Base-by-base conservation (phyloP, 2,888 invertebrate species). In the Stomorhina lunata region DNA sequence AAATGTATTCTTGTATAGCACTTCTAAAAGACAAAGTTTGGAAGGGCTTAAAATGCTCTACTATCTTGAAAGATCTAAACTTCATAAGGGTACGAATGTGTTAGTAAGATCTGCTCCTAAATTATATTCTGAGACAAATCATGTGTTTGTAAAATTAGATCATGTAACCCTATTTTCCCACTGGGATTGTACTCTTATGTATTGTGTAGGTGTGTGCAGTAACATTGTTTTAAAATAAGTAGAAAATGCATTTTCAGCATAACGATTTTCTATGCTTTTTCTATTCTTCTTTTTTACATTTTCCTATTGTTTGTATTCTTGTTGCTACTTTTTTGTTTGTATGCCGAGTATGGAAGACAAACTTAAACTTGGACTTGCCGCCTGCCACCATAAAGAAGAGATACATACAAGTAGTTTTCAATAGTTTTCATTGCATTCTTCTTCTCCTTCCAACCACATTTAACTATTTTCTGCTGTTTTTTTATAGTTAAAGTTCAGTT, bases 341-440 rank as follows among this genome's bases (percentile, higher is more conserved):
- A 40, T 40, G 20, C 22, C 29, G 10, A 61, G 50, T 12, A 55
- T 40, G 48, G 61, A 65, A 81, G 76, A 76, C 81, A 78, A 78
- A 81, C 81, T 81, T 81, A 81, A 81, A 81, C 81, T 81, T 81
- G 81, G 81, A 81, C 80, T 80, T 80, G 78, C 77, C 17, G 15
- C 25, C 6, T 66, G 25, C 32, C 34, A 71, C 25, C 40, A 53
- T 43, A 37, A 63, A 63, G 37, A 63, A 76, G 57, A 59, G 32
- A 75, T 53, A 75, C 50, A 57, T 48, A 78, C 65, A 81, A 76
- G 65, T 75, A 78, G 78, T 78, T 81, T 81, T 40, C 69, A 63
- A 81, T 65, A 63, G 61, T 55, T 68, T 68, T 61, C 20, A n/a
- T 45, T 34, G 17, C 22, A n/a, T 25, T 48, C 32, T 55, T 27